Evolutionary conservation across 2,888 invertebrate genomes (phyloP).

Genomic region (Limenitis camilla): DNA sequence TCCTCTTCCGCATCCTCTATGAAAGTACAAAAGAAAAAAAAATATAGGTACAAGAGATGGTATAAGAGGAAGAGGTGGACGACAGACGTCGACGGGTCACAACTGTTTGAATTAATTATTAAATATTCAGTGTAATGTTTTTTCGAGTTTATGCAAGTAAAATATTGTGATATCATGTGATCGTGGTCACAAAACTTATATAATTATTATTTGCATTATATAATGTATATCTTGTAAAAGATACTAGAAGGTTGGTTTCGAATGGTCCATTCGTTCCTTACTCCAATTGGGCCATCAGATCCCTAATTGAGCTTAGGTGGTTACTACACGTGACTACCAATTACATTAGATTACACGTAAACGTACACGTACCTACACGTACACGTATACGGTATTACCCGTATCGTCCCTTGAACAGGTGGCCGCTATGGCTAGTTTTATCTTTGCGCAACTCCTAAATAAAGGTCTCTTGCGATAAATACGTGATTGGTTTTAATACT

Average conservation of each 20-base stretch:
- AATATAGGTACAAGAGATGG: no score
- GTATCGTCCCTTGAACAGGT: conserved; percentile 11
- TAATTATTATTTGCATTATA: not conserved
- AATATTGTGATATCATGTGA: no score
- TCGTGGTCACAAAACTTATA: not conserved
- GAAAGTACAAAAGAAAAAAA: no score
- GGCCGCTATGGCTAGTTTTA: conserved; percentile 8
- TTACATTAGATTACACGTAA: conserved; percentile 19
- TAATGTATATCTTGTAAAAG: no score
- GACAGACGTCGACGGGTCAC: no score
- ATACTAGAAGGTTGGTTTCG: no score
- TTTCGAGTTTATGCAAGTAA: no score
- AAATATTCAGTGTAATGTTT: no score
- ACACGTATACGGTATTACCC: not conserved
- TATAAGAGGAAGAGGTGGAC: no score
- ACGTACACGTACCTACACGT: not conserved
- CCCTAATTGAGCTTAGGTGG: conserved; percentile 15
- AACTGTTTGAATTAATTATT: no score
- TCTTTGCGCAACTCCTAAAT: not conserved
- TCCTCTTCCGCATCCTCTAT: no score
- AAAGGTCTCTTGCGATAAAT: not conserved
- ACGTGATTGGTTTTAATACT: not conserved
- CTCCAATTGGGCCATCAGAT: conserved; percentile 7
- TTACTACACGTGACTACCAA: conserved; percentile 17
- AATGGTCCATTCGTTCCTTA: conserved; percentile 3